Evolutionary conservation across 2,113 vertebrate genomes (phyloP).

Genomic region (Eulacestoma nigropectus): DNA sequence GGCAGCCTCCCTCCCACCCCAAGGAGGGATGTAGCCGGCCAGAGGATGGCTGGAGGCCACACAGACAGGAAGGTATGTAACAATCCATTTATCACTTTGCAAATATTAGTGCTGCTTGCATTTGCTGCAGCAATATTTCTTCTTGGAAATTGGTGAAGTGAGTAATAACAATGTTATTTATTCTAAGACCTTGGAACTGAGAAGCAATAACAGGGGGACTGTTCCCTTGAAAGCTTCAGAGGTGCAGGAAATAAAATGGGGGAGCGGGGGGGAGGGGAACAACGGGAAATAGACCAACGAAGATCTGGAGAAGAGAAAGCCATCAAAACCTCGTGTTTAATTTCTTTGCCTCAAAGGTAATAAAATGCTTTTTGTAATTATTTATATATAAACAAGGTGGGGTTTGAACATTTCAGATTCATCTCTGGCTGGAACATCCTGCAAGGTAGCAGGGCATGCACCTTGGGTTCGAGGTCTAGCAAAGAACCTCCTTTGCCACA

Average conservation of each 20-base stretch:
- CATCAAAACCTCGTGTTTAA: constrained; percentile 39
- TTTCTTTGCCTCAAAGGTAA: constrained; percentile 48
- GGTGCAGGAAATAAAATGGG: constrained; percentile 25
- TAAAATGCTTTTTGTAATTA: constrained; percentile 18
- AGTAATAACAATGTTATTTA: constrained; percentile 70
- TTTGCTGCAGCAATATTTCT: constrained; percentile 61
- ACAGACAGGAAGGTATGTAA: constrained; percentile 39
- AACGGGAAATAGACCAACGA: neutral
- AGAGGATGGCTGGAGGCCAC: constrained; percentile 29
- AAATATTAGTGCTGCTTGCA: constrained; percentile 56
- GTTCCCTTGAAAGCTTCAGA: constrained; percentile 56
- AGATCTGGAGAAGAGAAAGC: constrained; percentile 39
- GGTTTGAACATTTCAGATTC: neutral
- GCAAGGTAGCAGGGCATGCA: neutral
- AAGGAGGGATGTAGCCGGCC: neutral
- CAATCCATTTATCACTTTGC: constrained; percentile 59
- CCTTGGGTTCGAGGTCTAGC: neutral
- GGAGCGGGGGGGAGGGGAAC: accelerated
- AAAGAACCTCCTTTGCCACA: neutral
- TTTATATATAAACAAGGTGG: constrained; percentile 4
- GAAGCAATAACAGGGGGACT: constrained; percentile 45
- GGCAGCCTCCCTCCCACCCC: neutral
- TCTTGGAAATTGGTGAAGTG: constrained; percentile 57
- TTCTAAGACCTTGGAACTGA: constrained; percentile 63
- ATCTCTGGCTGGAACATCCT: neutral